Conservation (phyloP, 2,888 invertebrate genomes). For the Alloscopus bannaensis region DNA sequence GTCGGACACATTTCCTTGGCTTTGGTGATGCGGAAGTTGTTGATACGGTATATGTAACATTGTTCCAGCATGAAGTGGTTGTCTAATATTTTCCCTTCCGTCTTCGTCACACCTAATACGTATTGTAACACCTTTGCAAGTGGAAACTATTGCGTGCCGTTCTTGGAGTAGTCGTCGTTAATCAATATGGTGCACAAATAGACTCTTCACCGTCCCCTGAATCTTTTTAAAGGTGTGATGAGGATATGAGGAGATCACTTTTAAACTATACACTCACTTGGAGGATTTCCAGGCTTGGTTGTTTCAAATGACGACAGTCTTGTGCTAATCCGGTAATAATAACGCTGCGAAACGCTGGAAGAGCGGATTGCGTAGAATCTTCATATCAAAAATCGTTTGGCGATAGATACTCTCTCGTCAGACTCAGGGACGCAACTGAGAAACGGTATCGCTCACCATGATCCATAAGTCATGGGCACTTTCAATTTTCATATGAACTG, state of each 20-base stretch:
- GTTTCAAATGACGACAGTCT: no score
- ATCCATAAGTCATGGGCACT: constrained; percentile 31
- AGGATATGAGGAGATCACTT: no score
- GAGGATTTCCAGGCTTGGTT: no score
- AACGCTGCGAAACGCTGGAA: background rate
- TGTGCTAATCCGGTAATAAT: background rate
- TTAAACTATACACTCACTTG: no score
- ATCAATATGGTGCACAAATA: no score
- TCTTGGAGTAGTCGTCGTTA: no score
- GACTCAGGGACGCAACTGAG: constrained; percentile 60
- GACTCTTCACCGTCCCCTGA: no score
- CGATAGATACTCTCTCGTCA: constrained; percentile 51
- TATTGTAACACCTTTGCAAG: no score
- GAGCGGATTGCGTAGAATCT: constrained; percentile 10
- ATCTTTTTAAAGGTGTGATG: no score
- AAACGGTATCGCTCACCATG: constrained; percentile 2
- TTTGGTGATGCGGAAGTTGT: constrained; percentile 61
- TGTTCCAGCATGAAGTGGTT: constrained; percentile 47
- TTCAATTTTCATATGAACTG: background rate
- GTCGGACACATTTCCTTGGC: constrained; percentile 65
- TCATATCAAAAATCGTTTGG: constrained; percentile 6
- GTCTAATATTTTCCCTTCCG: no score
- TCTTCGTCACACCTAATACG: no score
- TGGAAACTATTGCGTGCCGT: no score
- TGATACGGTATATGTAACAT: constrained; percentile 64